phyloP scores from a whole-genome alignment of 2,113 vertebrate genomes.

The Propithecus coquereli region DNA sequence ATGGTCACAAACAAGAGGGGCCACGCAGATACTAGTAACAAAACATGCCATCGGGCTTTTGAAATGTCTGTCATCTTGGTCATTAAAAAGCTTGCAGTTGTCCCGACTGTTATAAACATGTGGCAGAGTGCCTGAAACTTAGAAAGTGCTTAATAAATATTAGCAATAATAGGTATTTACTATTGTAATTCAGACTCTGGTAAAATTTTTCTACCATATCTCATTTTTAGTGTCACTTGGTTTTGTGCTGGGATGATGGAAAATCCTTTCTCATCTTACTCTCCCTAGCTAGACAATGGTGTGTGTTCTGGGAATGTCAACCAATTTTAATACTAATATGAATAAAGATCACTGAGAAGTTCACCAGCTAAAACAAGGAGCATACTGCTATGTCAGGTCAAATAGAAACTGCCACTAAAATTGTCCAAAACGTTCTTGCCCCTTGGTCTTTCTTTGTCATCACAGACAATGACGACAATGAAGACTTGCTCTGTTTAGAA shows the following conservation, averaged over 20 bases:
- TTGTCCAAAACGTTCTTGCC: not conserved
- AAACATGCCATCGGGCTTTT: not conserved
- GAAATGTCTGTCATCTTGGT: not conserved
- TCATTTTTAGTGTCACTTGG: not conserved
- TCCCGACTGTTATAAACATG: not conserved
- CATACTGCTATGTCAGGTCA: not conserved
- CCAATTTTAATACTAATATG: not conserved
- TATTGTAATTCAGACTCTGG: not conserved
- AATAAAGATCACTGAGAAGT: not conserved
- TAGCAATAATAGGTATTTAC: not conserved
- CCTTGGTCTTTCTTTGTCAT: not conserved
- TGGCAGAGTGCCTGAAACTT: not conserved
- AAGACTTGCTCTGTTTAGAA: not conserved
- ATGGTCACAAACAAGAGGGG: conserved; percentile 25
- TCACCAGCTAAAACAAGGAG: not conserved
- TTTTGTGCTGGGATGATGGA: not conserved
- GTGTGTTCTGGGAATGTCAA: not conserved
- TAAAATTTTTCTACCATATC: not conserved
- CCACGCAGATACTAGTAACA: not conserved
- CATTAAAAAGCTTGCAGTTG: not conserved
- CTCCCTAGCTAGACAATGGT: not conserved
- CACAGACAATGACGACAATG: not conserved
- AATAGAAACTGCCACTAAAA: not conserved
- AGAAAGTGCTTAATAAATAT: not conserved
- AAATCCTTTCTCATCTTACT: not conserved